These are phyloP conservation scores for Neopipo cinnamomea DNA, from an alignment of 2,113 vertebrate genomes.

Conservation along the genomic window DNA sequence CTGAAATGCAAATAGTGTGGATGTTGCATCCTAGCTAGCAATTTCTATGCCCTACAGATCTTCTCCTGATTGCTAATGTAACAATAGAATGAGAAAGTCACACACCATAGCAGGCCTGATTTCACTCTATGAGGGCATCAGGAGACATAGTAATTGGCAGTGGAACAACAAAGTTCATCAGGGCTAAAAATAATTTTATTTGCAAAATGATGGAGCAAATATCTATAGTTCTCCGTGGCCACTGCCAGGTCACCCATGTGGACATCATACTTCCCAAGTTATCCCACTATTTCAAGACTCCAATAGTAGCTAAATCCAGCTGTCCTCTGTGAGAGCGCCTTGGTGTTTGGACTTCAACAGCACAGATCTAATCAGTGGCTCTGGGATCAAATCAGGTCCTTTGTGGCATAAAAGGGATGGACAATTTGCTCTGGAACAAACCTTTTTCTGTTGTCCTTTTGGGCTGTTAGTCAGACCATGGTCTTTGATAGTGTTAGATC, in stretches of 20 bases:
- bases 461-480: background rate
- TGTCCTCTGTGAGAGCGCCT: background rate
- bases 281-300: background rate
- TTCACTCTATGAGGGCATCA: background rate
- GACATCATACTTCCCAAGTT: background rate
- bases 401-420: background rate
- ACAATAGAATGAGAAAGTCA: background rate
- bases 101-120: background rate
- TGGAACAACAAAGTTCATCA: background rate
- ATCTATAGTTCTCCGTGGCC: background rate
- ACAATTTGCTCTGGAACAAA: background rate
- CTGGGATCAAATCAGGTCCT: background rate
- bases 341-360: background rate
- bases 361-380: background rate
- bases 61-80: background rate
- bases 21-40: background rate
- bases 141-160: background rate
- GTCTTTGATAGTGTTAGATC: background rate
- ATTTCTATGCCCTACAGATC: background rate
- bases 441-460: background rate
- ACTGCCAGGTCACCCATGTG: background rate
- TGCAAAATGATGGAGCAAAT: background rate
- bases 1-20: slow-evolving; percentile 14
- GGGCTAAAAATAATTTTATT: background rate
- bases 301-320: background rate